These are phyloP conservation scores for Anguilla obscura DNA, from an alignment of 2,797 vertebrate genomes.

Conservation along the genomic window DNA sequence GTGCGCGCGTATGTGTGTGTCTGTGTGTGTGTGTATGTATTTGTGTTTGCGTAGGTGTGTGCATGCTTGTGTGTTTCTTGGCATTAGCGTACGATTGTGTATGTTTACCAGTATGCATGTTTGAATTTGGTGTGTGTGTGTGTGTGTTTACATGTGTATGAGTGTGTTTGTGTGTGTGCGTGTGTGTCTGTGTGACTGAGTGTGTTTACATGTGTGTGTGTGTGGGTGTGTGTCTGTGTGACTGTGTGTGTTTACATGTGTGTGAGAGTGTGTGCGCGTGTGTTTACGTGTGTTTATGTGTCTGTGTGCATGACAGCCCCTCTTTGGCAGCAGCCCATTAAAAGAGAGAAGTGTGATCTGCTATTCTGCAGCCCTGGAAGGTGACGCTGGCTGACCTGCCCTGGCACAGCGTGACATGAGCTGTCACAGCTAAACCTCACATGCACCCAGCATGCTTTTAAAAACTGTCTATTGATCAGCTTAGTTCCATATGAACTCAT, in stretches of 20 bases:
- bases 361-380: neutral
- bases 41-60: too few species aligned
- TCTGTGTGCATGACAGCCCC: neutral
- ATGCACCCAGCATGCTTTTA: neutral
- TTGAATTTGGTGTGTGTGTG: neutral
- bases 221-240: constrained; percentile 22
- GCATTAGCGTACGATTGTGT: too few species aligned
- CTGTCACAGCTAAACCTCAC: neutral
- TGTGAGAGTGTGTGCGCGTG: neutral
- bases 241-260: constrained; percentile 18
- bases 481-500: neutral
- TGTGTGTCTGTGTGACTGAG: neutral
- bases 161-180: too few species aligned
- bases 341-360: neutral
- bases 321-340: neutral
- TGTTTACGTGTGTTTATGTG: neutral
- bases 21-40: too few species aligned
- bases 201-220: neutral
- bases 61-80: too few species aligned
- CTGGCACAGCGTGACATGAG: neutral
- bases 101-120: too few species aligned
- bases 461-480: neutral
- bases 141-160: neutral
- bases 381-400: constrained; percentile 12
- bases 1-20: too few species aligned